A percentile compares a stretch with the other conserved stretches of the same genome.
Evolutionary conservation across 2,113 vertebrate species (phyloP).

Genomic region (Butorides virescens): DNA sequence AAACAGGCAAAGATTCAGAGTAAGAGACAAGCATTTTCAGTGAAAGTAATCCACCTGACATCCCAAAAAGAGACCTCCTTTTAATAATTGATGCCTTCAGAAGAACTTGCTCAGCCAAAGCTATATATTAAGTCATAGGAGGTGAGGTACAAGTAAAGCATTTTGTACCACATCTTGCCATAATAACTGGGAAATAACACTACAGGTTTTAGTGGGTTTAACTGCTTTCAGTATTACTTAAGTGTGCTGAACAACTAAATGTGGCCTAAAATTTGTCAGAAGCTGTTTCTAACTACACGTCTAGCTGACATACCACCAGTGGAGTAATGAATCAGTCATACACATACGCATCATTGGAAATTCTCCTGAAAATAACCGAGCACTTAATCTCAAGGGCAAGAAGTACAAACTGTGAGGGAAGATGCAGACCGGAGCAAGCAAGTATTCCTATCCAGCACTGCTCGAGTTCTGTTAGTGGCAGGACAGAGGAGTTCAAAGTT

Average conservation of each 20-base stretch:
- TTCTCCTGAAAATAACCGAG: neutral
- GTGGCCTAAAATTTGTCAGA: neutral
- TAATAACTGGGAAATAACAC: neutral
- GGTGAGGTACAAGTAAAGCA: neutral
- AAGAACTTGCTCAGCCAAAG: neutral
- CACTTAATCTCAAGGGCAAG: neutral
- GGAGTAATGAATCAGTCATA: neutral
- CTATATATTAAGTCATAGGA: neutral
- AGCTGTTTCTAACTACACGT: neutral
- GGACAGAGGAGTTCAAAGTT: conserved; percentile 72
- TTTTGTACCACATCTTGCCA: neutral
- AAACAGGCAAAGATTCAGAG: neutral
- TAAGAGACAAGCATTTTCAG: neutral
- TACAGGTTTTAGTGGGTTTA: neutral
- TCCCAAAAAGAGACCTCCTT: neutral
- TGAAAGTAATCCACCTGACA: neutral
- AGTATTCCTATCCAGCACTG: conserved; percentile 36
- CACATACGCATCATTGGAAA: neutral
- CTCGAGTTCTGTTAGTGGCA: conserved; percentile 72
- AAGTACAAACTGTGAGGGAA: neutral
- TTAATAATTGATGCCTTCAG: conserved; percentile 4
- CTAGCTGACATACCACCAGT: neutral
- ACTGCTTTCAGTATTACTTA: neutral
- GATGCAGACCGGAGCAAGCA: neutral
- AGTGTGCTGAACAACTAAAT: neutral